Conservation (phyloP, 1,140 invertebrate genomes). For the Drosophila navojoa region DNA sequence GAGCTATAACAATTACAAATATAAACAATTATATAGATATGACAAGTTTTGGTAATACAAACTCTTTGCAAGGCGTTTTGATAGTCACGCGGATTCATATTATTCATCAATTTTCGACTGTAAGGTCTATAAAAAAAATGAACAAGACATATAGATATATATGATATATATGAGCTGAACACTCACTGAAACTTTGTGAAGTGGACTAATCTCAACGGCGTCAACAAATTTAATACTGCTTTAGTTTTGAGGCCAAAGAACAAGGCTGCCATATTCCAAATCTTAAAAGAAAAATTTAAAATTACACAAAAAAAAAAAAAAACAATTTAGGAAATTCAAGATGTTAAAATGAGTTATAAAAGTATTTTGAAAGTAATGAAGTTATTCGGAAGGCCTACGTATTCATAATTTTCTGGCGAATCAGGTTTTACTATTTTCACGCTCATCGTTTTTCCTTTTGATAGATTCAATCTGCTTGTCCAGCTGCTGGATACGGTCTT, state of each 20-base stretch:
- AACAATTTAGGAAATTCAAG: not conserved
- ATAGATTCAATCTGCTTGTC: constrained; percentile 48
- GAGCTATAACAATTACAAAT: no score
- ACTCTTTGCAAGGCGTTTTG: no score
- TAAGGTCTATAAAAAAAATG: no score
- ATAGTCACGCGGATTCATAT: no score
- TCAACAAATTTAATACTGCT: not conserved
- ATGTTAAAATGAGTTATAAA: not conserved
- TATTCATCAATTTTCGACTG: no score
- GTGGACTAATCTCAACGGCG: not conserved
- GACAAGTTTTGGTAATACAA: no score
- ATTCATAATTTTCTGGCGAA: no score
- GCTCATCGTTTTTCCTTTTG: constrained; percentile 24
- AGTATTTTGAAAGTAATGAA: not conserved
- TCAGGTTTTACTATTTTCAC: not conserved
- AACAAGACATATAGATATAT: no score
- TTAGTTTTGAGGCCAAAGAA: not conserved
- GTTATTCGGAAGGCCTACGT: not conserved
- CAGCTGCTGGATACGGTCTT: constrained; percentile 30
- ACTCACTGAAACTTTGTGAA: not conserved
- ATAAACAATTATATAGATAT: no score
- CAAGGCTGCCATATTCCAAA: not conserved
- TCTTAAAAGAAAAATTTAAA: not conserved
- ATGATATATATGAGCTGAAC: not conserved
- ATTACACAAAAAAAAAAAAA: not conserved